Evolutionary conservation across 2,888 invertebrate genomes (phyloP).

Genomic region (Chloroclystis v-ata): DNA sequence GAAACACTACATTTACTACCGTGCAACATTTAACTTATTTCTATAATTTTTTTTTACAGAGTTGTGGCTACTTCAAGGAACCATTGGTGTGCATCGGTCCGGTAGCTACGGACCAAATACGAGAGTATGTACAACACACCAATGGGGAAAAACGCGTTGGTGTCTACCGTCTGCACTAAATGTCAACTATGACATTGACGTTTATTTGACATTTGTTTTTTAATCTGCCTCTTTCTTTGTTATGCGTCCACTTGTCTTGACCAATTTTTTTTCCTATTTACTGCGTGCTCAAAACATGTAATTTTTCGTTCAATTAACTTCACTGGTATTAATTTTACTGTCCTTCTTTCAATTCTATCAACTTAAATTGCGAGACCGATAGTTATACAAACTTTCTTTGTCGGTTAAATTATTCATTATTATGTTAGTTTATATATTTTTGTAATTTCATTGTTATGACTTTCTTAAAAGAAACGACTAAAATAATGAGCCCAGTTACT

Average conservation of each 20-base stretch:
- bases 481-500: slow-evolving; percentile 25
- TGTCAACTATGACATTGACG: slow-evolving; percentile 11
- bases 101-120: slow-evolving; percentile 87
- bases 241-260: no score
- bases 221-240: neutral
- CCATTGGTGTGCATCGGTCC: slow-evolving; percentile 92
- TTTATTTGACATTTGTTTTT: slow-evolving; percentile 1
- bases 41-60: slow-evolving; percentile 71
- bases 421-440: slow-evolving; percentile 27
- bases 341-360: no score
- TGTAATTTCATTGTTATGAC: slow-evolving; percentile 34
- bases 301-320: no score
- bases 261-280: no score
- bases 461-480: slow-evolving; percentile 24
- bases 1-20: no score
- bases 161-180: slow-evolving; percentile 75
- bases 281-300: no score
- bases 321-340: no score
- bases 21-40: no score
- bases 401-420: neutral
- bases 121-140: slow-evolving; percentile 84
- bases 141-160: slow-evolving; percentile 90
- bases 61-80: slow-evolving; percentile 95
- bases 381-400: no score
- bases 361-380: no score